A percentile compares a stretch with the other conserved stretches of the same genome.
phyloP scores from a whole-genome alignment of 2,888 invertebrate species.

The Cylindroiulus punctatus region DNA sequence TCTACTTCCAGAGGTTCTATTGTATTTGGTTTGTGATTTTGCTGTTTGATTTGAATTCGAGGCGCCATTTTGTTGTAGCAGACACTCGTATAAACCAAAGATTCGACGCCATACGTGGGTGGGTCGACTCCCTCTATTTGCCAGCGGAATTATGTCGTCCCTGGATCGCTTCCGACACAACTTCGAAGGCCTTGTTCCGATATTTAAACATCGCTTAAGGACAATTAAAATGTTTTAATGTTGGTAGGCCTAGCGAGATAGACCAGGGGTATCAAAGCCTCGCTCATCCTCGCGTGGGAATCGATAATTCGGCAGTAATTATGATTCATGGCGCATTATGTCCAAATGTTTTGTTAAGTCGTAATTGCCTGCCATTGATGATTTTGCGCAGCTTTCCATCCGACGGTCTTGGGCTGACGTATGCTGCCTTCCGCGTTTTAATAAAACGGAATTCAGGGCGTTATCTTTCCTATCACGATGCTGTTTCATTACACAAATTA shows the following conservation, averaged over 20 bases:
- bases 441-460: neutral
- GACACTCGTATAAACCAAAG: too few species aligned
- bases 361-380: neutral
- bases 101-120: neutral
- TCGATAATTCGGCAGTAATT: slow-evolving; percentile 1
- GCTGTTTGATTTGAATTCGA: too few species aligned
- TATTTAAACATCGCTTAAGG: slow-evolving; percentile 1
- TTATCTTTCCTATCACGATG: neutral
- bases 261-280: neutral
- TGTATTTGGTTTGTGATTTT: too few species aligned
- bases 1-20: too few species aligned
- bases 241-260: neutral
- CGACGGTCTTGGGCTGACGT: neutral
- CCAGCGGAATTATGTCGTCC: neutral
- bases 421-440: neutral
- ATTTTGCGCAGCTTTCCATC: neutral
- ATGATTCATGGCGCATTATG: neutral
- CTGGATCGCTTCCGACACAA: neutral
- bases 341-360: neutral
- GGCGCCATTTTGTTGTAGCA: too few species aligned
- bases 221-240: neutral
- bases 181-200: neutral
- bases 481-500: neutral
- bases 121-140: neutral
- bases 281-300: neutral